Evolutionary conservation across 2,113 vertebrate species (phyloP).

Genomic region (Plestiodon gilberti): DNA sequence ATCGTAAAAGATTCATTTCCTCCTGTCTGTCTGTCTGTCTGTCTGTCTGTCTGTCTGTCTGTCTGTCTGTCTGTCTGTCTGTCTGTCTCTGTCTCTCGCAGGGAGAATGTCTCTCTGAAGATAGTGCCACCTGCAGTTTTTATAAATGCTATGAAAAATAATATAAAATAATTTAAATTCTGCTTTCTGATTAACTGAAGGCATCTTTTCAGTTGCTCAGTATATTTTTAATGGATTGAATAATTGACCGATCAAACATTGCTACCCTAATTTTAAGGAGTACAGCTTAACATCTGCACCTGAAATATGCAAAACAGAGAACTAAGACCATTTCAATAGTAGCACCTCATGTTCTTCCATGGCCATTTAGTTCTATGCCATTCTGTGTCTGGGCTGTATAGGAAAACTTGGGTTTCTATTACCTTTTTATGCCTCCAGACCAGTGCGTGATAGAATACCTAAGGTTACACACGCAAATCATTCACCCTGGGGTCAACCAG

Average conservation of each 20-base stretch:
- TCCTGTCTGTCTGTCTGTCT: no score
- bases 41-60: background rate
- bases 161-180: background rate
- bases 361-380: background rate
- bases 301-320: background rate
- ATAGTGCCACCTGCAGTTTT: background rate
- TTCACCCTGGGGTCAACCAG: slow-evolving; percentile 9
- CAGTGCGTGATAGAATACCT: background rate
- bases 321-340: background rate
- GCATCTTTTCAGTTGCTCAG: background rate
- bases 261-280: background rate
- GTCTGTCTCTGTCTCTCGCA: background rate
- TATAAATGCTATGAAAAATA: background rate
- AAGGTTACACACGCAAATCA: background rate
- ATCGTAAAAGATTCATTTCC: no score
- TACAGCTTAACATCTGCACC: background rate
- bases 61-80: background rate
- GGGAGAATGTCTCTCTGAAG: background rate
- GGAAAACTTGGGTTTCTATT: background rate
- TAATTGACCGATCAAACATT: background rate
- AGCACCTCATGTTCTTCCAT: background rate
- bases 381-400: background rate
- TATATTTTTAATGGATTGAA: background rate
- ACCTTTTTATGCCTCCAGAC: background rate
- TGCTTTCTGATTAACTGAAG: background rate